These are phyloP conservation scores for Dipodomys spectabilis DNA, from an alignment of 2,113 vertebrate species.

Conservation along the genomic window DNA sequence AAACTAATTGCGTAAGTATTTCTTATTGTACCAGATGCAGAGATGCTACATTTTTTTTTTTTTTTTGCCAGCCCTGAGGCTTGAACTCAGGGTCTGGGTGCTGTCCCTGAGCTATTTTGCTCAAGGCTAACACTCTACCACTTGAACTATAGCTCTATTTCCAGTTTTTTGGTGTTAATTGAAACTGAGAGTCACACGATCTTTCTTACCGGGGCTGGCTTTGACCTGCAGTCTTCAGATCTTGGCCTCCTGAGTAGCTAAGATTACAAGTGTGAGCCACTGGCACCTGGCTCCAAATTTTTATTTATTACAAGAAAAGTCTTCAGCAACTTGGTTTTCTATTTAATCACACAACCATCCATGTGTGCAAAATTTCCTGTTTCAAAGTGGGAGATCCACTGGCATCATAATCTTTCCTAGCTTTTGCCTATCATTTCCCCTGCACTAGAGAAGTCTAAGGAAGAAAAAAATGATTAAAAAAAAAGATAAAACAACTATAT, in stretches of 20 bases:
- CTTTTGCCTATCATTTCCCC: neutral
- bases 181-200: no score
- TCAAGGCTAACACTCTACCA: no score
- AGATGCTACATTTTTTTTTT: neutral
- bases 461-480: neutral
- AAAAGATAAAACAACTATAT: neutral
- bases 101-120: no score
- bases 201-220: no score
- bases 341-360: neutral
- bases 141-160: no score
- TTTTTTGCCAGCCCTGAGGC: no score
- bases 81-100: no score
- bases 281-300: neutral
- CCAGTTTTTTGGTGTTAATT: no score
- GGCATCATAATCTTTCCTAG: neutral
- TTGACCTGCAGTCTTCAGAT: no score
- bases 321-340: neutral
- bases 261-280: no score
- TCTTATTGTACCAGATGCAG: neutral
- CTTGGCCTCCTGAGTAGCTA: no score
- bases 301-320: slow-evolving; percentile 6
- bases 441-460: neutral
- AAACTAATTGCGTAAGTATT: neutral
- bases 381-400: neutral
- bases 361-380: neutral